Percentiles rank a stretch among this genome's conserved stretches.
Conservation (phyloP, 1,140 invertebrate species). For the Cherax destructor region DNA sequence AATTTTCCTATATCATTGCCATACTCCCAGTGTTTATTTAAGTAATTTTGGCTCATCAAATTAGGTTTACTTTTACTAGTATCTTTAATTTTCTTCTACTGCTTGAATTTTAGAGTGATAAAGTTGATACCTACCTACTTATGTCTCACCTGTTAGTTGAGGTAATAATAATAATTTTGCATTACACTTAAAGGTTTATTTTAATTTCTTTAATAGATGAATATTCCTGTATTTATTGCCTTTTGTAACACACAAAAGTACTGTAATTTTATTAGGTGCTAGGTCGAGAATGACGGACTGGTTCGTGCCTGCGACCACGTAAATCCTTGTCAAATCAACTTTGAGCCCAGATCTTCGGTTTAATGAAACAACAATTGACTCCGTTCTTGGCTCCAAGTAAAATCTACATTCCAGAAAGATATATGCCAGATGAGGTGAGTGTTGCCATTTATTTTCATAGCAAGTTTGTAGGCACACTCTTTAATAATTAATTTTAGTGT, state of each 20-base stretch:
- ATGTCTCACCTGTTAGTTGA: too few relatives aligned
- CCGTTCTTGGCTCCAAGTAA: conserved; percentile 90
- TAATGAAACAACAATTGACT: conserved; percentile 88
- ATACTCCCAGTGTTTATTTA: too few relatives aligned
- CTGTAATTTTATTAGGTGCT: conserved; percentile 75
- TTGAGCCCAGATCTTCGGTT: conserved; percentile 82
- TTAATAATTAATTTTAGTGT: neutral
- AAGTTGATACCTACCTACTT: too few relatives aligned
- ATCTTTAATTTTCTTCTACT: too few relatives aligned
- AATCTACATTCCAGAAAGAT: conserved; percentile 92
- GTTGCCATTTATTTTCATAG: neutral
- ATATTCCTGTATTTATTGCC: neutral
- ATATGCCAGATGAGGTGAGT: conserved; percentile 89
- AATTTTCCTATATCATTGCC: too few relatives aligned
- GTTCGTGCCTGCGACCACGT: conserved; percentile 83
- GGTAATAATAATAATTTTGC: too few relatives aligned
- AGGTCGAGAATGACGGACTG: conserved; percentile 88
- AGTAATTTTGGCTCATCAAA: too few relatives aligned
- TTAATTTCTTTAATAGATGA: neutral
- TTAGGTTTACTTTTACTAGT: too few relatives aligned
- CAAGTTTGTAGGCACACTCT: neutral
- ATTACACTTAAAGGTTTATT: neutral
- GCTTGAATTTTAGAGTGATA: too few relatives aligned
- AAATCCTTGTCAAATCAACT: conserved; percentile 88
- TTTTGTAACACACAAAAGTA: neutral